Conservation (phyloP, 2,113 vertebrate species). For the Nematolebias whitei region DNA sequence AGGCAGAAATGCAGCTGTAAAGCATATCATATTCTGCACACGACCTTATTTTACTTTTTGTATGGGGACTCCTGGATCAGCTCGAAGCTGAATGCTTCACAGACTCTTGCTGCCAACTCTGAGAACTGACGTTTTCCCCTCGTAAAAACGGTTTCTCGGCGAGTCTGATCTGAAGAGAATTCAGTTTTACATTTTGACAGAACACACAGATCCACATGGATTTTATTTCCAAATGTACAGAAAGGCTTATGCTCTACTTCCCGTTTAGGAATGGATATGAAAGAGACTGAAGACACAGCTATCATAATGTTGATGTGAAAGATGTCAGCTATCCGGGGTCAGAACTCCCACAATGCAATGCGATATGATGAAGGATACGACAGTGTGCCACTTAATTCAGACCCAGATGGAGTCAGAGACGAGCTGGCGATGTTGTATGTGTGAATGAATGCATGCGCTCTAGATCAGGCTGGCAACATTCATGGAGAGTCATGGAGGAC, state of each 20-base stretch:
- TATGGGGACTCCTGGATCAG: no score
- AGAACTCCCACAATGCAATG: constrained; percentile 31
- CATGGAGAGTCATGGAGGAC: neutral
- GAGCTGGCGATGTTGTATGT: neutral
- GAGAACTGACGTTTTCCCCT: no score
- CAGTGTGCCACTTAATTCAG: constrained; percentile 22
- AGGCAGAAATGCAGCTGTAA: constrained; percentile 9
- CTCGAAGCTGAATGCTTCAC: no score
- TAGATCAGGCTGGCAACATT: neutral
- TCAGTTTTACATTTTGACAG: no score
- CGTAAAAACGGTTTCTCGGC: no score
- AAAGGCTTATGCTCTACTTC: constrained; percentile 36
- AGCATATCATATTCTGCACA: constrained; percentile 25
- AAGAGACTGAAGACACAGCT: constrained; percentile 27
- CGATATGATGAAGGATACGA: constrained; percentile 20
- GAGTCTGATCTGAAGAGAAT: no score
- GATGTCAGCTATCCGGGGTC: constrained; percentile 41
- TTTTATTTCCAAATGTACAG: neutral
- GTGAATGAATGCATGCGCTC: neutral
- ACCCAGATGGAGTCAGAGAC: constrained; percentile 24
- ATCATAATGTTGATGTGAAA: constrained; percentile 55
- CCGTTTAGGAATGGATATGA: constrained; percentile 51
- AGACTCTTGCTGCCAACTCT: no score
- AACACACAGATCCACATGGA: no score
- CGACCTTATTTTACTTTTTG: neutral